phyloP scores from a whole-genome alignment of 1,140 invertebrate genomes.

The Pogonomyrmex californicus region DNA sequence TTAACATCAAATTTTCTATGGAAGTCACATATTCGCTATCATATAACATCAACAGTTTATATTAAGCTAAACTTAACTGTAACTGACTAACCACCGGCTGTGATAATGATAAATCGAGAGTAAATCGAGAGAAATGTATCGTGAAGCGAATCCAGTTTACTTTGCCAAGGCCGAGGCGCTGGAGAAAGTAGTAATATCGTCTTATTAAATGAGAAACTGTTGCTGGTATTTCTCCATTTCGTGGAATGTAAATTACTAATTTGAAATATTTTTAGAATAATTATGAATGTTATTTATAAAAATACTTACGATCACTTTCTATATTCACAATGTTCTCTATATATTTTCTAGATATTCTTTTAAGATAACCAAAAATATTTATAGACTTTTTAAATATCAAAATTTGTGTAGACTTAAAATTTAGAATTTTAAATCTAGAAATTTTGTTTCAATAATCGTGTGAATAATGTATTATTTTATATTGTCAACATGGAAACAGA shows the following conservation, averaged over 20 bases:
- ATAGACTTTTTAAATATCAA: neutral
- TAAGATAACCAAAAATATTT: neutral
- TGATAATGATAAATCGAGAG: conserved; percentile 70
- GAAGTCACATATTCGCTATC: neutral
- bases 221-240: neutral
- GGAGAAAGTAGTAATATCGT: conserved; percentile 69
- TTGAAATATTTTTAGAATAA: neutral
- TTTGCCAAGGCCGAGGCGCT: conserved; percentile 67
- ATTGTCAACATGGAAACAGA: neutral
- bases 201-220: conserved; percentile 34
- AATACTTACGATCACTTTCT: conserved; percentile 5
- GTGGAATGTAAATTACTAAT: neutral
- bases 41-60: conserved; percentile 47
- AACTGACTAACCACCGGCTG: conserved; percentile 21
- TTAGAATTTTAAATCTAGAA: neutral
- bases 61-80: conserved; percentile 51
- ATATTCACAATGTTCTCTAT: neutral
- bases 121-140: conserved; percentile 72
- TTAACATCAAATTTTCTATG: conserved; percentile 19
- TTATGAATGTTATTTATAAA: neutral
- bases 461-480: neutral
- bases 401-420: neutral
- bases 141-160: conserved; percentile 64
- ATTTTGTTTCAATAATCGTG: neutral
- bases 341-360: neutral